These are phyloP conservation scores for Rhadinocentrus ornatus DNA, from an alignment of 2,797 vertebrate genomes.

Conservation along the genomic window DNA sequence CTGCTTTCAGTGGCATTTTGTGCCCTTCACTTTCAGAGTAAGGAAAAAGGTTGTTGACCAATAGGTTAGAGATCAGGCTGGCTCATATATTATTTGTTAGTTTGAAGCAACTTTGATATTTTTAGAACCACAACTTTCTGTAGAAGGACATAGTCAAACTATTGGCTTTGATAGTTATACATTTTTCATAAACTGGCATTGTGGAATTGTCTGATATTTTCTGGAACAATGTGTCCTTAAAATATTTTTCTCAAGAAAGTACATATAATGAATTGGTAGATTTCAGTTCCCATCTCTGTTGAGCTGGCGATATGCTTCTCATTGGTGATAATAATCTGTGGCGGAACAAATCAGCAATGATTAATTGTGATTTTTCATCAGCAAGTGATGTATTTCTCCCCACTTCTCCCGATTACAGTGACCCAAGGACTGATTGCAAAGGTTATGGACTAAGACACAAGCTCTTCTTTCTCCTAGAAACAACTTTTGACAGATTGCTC, in stretches of 20 bases:
- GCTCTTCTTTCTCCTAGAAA: slow-evolving; percentile 28
- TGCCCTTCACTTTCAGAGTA: not conserved
- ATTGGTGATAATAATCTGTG: slow-evolving; percentile 68
- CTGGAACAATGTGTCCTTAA: slow-evolving; percentile 32
- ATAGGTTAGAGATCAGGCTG: not conserved
- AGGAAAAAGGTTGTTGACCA: not conserved
- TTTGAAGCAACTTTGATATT: slow-evolving; percentile 16
- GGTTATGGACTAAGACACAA: slow-evolving; percentile 59
- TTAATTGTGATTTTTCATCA: slow-evolving; percentile 77
- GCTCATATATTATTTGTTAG: not conserved
- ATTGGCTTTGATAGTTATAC: slow-evolving; percentile 17
- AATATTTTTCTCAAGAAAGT: slow-evolving; percentile 29
- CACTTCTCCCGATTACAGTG: slow-evolving; percentile 33
- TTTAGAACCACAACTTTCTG: not conserved
- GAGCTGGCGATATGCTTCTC: slow-evolving; percentile 44
- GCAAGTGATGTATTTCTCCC: slow-evolving; percentile 54
- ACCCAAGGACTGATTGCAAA: slow-evolving; percentile 59
- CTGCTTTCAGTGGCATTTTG: not conserved
- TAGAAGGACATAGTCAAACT: not conserved
- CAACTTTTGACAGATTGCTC: slow-evolving; percentile 48
- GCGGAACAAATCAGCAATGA: slow-evolving; percentile 49
- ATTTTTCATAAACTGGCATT: slow-evolving; percentile 26
- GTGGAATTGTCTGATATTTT: slow-evolving; percentile 20
- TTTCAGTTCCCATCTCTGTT: slow-evolving; percentile 45
- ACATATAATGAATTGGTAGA: slow-evolving; percentile 43